Conservation (phyloP, 2,797 vertebrate genomes). For the Astyanax mexicanus region DNA sequence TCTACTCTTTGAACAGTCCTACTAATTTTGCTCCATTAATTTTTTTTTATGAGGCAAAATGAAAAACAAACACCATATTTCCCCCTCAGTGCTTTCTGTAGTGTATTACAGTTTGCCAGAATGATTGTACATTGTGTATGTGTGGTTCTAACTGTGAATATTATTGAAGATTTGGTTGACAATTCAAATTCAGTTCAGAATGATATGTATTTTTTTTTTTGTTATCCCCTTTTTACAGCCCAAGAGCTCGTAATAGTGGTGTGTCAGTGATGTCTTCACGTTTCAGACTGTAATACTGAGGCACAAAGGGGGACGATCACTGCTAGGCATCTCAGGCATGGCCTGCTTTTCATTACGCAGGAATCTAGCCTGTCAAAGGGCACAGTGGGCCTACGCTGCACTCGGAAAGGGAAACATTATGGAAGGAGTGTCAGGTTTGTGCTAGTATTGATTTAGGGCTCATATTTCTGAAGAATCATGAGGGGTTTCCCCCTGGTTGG, state of each 20-base stretch:
- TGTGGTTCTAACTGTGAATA: too few species aligned
- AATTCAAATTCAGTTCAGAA: too few species aligned
- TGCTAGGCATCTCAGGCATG: conserved; percentile 36
- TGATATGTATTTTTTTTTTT: too few species aligned
- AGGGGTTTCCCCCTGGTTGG: conserved; percentile 3
- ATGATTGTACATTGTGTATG: too few species aligned
- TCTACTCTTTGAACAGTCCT: too few species aligned
- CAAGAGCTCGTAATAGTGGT: neutral
- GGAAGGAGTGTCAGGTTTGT: conserved; percentile 51
- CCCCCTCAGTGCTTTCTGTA: too few species aligned
- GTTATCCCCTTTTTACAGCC: too few species aligned
- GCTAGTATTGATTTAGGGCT: conserved; percentile 32
- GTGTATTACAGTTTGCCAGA: too few species aligned
- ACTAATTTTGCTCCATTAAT: too few species aligned
- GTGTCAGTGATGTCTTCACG: neutral
- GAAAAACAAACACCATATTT: too few species aligned
- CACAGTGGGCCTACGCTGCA: conserved; percentile 25
- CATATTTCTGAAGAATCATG: neutral
- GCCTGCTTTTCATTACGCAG: conserved; percentile 58
- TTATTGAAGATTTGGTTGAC: too few species aligned
- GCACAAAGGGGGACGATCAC: conserved; percentile 1
- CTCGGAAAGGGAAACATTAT: conserved; percentile 41
- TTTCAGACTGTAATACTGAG: neutral
- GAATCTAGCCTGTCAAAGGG: conserved; percentile 50
- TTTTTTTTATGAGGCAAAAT: too few species aligned